Evolutionary conservation across 2,888 invertebrate species (phyloP), one percentile per base, ranked within the genome.

Genomic region (Cyclophora albipunctata): DNA sequence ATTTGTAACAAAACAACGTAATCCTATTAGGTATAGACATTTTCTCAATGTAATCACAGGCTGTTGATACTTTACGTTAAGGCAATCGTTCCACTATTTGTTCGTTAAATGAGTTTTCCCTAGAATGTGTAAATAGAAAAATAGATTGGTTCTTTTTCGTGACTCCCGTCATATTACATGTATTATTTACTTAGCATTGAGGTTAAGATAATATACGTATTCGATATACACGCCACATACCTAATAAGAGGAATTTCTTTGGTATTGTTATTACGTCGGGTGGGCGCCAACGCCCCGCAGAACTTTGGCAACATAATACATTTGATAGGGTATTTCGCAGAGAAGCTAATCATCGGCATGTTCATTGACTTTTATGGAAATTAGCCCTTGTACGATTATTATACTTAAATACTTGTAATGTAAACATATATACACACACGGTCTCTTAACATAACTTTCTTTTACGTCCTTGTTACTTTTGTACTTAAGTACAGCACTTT

Each of bases 101-200:
- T 59, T 50, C 53, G 53, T 51, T 54, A 57, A 60, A 62, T 59
- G 55, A 59, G 58, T 57, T 58, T 62, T 51, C 55, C 52, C 48
- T 54, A 55, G 51, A 55, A 54, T 55, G 53, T 53, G 52, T 49
- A 58, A 62, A 62, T 58, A 57, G 45, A 49, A 51, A 50, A 53
- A 58, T 60, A 66, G 65, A 69, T 66, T 69, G 63, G 59, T 59
- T 63, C 59, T 52, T 60, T 59, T 54, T 54, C 58, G 58, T 63
- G 58, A 53, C 56, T 54, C 45, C 50, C 49, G 59, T 59, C 58
- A 58, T 52, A 57, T 54, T 62, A 55, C 57, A 55, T 55, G 49
- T 58, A 51, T 55, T 66, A 60, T 59, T 63, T 55, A 55, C 57
- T 53, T 51, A 47, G 44, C 49, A 52, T 54, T 45, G 50, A 51